Percentiles rank a stretch among this genome's conserved stretches.
Evolutionary conservation across 2,113 vertebrate genomes (phyloP).

Genomic region (Orientallactaga bullata): DNA sequence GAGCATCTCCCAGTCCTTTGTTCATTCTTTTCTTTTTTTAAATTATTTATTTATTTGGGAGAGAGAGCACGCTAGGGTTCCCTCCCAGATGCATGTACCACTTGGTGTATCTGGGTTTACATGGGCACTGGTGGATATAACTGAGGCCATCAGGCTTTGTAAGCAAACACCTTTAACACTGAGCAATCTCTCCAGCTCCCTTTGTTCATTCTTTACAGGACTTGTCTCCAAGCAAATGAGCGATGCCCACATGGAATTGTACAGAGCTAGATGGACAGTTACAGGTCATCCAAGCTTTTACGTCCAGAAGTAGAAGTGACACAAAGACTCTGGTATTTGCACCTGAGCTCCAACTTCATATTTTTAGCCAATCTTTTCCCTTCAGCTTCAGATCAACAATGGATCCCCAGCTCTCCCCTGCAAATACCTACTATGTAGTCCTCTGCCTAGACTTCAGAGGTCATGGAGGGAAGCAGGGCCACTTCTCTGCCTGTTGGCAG

Average conservation of each 20-base stretch:
- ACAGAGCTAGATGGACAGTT: constrained; percentile 7
- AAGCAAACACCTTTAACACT: too few species aligned
- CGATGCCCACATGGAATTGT: not conserved
- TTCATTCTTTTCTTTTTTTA: too few species aligned
- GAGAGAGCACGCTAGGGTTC: too few species aligned
- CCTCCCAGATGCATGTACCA: too few species aligned
- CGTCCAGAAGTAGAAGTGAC: not conserved
- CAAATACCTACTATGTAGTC: not conserved
- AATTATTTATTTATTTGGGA: too few species aligned
- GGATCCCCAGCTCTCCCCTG: not conserved
- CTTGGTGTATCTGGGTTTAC: too few species aligned
- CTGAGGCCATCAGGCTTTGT: too few species aligned
- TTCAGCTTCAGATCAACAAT: not conserved
- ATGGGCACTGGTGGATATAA: too few species aligned
- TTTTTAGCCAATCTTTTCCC: not conserved
- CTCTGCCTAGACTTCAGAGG: not conserved
- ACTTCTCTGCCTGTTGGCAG: not conserved
- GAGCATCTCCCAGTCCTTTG: too few species aligned
- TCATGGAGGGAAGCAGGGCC: not conserved
- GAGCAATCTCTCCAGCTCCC: too few species aligned
- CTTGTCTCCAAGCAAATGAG: constrained; percentile 30
- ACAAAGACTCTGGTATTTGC: not conserved
- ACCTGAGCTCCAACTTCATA: not conserved
- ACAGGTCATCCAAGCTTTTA: constrained; percentile 35
- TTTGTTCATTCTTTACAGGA: constrained; percentile 51